Percentiles rank a stretch among this genome's conserved stretches.
phyloP scores from a whole-genome alignment of 2,888 invertebrate genomes.

The Druceiella hillmani region DNA sequence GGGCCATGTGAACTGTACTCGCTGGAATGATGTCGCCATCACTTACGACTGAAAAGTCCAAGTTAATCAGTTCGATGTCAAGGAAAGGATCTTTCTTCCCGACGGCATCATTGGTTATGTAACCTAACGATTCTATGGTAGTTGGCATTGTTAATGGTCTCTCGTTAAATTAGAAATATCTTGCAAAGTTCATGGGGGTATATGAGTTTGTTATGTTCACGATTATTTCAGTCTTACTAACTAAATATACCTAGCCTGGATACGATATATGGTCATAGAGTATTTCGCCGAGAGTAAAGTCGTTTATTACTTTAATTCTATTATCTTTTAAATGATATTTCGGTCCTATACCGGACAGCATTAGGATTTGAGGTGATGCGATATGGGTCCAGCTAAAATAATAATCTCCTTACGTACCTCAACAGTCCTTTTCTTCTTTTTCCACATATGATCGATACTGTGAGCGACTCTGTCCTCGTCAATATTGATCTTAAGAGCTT shows the following conservation, averaged over 20 bases:
- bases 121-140: slow-evolving; percentile 52
- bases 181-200: slow-evolving; percentile 13
- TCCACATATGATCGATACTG: too few species aligned
- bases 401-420: too few species aligned
- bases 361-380: slow-evolving; percentile 73
- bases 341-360: slow-evolving; percentile 63
- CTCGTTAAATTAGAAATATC: slow-evolving; percentile 25
- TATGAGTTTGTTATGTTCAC: slow-evolving; percentile 19
- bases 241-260: slow-evolving; percentile 29
- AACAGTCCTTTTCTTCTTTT: too few species aligned
- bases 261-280: slow-evolving; percentile 46
- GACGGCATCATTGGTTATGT: slow-evolving; percentile 44
- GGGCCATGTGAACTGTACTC: slow-evolving; percentile 39
- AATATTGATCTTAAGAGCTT: too few species aligned
- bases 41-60: slow-evolving; percentile 48
- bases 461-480: too few species aligned
- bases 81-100: slow-evolving; percentile 43
- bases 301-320: slow-evolving; percentile 44
- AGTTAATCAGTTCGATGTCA: slow-evolving; percentile 50
- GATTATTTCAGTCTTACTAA: slow-evolving; percentile 23
- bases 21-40: slow-evolving; percentile 38
- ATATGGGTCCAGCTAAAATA: slow-evolving; percentile 70
- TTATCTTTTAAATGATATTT: slow-evolving; percentile 37
- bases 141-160: slow-evolving; percentile 45
- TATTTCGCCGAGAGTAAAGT: slow-evolving; percentile 53